These are phyloP conservation scores for Pristionchus fissidentatus DNA, from an alignment of 2,888 invertebrate genomes.

Conservation along the genomic window DNA sequence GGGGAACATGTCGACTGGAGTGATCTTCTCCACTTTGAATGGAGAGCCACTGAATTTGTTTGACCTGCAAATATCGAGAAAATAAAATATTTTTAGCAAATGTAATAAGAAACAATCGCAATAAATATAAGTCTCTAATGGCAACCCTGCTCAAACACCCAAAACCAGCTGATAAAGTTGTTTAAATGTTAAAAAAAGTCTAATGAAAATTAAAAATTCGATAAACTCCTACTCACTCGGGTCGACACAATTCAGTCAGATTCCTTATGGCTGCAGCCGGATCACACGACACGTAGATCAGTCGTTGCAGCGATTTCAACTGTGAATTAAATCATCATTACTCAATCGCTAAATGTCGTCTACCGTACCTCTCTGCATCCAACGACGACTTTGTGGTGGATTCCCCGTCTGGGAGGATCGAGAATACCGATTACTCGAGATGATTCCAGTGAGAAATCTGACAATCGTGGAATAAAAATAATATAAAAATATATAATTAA, in stretches of 20 bases:
- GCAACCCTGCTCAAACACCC: not conserved
- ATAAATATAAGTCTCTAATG: not conserved
- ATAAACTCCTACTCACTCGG: conserved; percentile 76
- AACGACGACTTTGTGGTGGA: conserved; percentile 84
- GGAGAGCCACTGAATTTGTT: conserved; percentile 88
- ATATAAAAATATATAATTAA: not conserved
- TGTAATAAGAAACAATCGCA: not conserved
- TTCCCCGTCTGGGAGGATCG: conserved; percentile 95
- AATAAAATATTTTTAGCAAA: too few relatives aligned
- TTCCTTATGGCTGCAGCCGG: conserved; percentile 84
- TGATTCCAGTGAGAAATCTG: conserved; percentile 46
- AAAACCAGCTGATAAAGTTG: too few relatives aligned
- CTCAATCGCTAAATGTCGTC: not conserved
- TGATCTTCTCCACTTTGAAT: conserved; percentile 84
- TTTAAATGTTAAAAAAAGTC: too few relatives aligned
- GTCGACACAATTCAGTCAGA: conserved; percentile 88
- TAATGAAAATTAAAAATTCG: not conserved
- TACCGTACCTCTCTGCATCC: conserved; percentile 74
- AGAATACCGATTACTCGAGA: conserved; percentile 85
- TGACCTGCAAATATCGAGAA: conserved; percentile 77
- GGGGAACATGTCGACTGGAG: conserved; percentile 97
- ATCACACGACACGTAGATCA: conserved; percentile 95
- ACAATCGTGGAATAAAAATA: not conserved
- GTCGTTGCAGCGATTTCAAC: conserved; percentile 83
- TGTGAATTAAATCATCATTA: conserved; percentile 76